phyloP scores from a whole-genome alignment of 2,113 vertebrate genomes.

The Etheostoma cragini region DNA sequence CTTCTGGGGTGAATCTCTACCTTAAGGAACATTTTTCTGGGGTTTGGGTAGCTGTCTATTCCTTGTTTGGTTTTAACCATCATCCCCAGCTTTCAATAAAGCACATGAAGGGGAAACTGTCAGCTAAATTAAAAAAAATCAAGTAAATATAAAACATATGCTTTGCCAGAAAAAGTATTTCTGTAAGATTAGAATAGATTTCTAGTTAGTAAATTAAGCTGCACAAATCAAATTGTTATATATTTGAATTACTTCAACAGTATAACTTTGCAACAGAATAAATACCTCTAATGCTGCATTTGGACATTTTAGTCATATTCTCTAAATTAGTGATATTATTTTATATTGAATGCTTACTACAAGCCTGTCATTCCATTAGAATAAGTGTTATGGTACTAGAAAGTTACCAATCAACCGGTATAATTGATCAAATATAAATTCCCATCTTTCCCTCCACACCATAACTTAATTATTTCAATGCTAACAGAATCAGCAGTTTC shows the following conservation, averaged over 20 bases:
- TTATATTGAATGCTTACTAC: background rate
- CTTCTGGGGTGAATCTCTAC: conserved; percentile 5
- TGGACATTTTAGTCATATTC: background rate
- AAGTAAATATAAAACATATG: conserved; percentile 5
- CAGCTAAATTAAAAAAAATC: background rate
- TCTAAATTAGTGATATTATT: background rate
- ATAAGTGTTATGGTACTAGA: background rate
- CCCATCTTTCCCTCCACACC: background rate
- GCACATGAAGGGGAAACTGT: background rate
- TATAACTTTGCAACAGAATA: background rate
- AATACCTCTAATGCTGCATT: background rate
- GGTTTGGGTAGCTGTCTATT: background rate
- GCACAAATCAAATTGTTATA: background rate
- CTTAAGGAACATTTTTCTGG: conserved; percentile 3
- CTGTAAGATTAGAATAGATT: background rate
- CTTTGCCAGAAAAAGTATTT: background rate
- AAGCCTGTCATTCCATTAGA: background rate
- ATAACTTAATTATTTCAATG: background rate
- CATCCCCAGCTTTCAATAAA: background rate
- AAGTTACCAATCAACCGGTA: background rate
- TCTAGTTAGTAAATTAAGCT: background rate
- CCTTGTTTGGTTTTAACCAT: background rate
- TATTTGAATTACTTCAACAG: background rate
- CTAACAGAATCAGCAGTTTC: background rate
- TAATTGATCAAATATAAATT: background rate